Base-by-base conservation (phyloP, 2,113 vertebrate genomes). In the Athene cunicularia region DNA sequence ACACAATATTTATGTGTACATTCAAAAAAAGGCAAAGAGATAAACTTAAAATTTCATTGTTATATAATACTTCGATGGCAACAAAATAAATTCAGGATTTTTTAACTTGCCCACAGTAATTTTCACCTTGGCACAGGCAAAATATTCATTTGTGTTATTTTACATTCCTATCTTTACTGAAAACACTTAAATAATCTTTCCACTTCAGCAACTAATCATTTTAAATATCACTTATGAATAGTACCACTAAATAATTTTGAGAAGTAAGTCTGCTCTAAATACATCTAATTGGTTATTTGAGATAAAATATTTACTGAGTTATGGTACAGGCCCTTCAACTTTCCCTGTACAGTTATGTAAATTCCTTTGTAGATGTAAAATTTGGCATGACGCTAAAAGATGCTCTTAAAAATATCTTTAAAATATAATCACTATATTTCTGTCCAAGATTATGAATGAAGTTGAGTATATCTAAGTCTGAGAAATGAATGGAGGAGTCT, bases 311-410 rank as follows among this genome's bases (percentile, higher is more conserved):
- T 70, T 70, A 50, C 12, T 76, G 52, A 68, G 10, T 79, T 90
- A 66, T 1, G 0, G 10, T 35, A 64, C 0, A 1, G 9, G 4
- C 39, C 8, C 10, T 82, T 88, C n/a, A 32, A 6, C 9, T 52
- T 73, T 68, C 26, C 21, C 15, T 58, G 4, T 63, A n/a, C 33
- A 35, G 20, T 62, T 72, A 50, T 7, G 14, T 58, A 56, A 74
- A 68, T 58, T 39, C 9, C 18, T 88, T 52, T 73, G 20, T 56
- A 37, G 58, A 79, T 32, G 11, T 62, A 74, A 68, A 83, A 88
- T 63, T 71, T 22, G 11, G 5, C 35, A 60, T 43, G 49, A 33
- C 11, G 45, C 41, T 49, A 64, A 55, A 88, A 76, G 5, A 21
- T 62, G 23, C 1, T 86, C 7, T 83, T 55, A 86, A 83, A 88